Evolutionary conservation across 2,113 vertebrate genomes (phyloP).

Genomic region (Pteropus alecto): DNA sequence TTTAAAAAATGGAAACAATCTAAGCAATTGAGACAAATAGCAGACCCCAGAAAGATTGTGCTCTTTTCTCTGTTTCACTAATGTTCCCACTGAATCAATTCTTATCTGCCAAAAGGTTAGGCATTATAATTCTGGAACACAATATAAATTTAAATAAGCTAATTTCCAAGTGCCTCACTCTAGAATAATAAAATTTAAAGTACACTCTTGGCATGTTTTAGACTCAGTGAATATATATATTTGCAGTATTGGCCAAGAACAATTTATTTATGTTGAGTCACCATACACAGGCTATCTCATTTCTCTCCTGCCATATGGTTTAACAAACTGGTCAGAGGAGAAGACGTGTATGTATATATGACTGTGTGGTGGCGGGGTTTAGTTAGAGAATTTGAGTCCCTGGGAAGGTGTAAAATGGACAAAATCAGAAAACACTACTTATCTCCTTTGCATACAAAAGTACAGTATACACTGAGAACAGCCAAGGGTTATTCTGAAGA

Average conservation of each 20-base stretch:
- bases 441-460: not conserved
- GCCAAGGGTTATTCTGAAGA: not conserved
- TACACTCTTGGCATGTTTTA: not conserved
- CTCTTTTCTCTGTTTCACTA: slow-evolving; percentile 36
- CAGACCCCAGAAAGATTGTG: slow-evolving; percentile 16
- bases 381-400: not conserved
- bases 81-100: slow-evolving; percentile 1
- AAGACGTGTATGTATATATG: rapidly evolving
- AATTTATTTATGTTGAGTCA: not conserved
- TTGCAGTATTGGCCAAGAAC: not conserved
- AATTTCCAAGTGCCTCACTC: not conserved
- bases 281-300: not conserved
- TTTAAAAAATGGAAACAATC: slow-evolving; percentile 55
- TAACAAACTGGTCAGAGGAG: not conserved
- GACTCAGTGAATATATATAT: not conserved
- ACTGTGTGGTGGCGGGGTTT: rapidly evolving
- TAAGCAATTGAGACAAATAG: slow-evolving; percentile 53
- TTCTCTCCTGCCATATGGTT: not conserved
- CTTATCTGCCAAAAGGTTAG: slow-evolving; percentile 24
- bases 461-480: not conserved
- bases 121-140: not conserved
- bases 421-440: not conserved
- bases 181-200: not conserved
- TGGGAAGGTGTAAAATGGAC: not conserved
- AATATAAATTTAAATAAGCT: not conserved